Conservation (phyloP, 2,113 vertebrate genomes). For the Chiloscyllium plagiosum region DNA sequence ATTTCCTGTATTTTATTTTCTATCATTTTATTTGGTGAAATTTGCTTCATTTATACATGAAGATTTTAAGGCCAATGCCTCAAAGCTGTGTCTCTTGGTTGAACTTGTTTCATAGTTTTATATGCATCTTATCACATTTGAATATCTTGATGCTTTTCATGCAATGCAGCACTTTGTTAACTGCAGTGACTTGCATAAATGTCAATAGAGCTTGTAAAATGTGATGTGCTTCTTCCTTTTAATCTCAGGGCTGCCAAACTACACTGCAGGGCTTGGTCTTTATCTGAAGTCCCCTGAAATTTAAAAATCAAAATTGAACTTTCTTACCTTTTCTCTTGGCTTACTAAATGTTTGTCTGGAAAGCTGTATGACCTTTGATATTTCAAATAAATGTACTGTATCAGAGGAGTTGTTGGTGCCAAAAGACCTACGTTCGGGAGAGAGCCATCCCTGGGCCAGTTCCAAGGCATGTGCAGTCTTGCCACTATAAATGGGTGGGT, state of each 20-base stretch:
- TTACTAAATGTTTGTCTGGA: neutral
- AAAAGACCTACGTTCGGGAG: neutral
- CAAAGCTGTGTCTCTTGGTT: neutral
- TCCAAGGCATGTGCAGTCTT: constrained; percentile 14
- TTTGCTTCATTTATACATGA: neutral
- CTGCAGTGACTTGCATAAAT: neutral
- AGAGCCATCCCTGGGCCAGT: neutral
- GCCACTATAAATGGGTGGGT: neutral
- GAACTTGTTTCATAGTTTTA: neutral
- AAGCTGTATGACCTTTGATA: neutral
- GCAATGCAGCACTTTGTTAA: neutral
- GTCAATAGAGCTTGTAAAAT: neutral
- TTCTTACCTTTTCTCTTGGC: neutral
- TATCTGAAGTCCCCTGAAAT: neutral
- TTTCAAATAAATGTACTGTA: neutral
- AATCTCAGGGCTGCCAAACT: neutral
- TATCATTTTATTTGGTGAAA: neutral
- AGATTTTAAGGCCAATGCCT: neutral
- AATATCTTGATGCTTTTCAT: neutral
- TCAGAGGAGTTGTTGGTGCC: neutral
- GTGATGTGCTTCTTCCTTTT: neutral
- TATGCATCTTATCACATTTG: neutral
- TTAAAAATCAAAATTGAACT: neutral
- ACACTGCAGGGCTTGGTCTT: neutral
- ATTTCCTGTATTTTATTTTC: neutral